phyloP scores from a whole-genome alignment of 2,113 vertebrate genomes.

The Entelurus aequoreus region DNA sequence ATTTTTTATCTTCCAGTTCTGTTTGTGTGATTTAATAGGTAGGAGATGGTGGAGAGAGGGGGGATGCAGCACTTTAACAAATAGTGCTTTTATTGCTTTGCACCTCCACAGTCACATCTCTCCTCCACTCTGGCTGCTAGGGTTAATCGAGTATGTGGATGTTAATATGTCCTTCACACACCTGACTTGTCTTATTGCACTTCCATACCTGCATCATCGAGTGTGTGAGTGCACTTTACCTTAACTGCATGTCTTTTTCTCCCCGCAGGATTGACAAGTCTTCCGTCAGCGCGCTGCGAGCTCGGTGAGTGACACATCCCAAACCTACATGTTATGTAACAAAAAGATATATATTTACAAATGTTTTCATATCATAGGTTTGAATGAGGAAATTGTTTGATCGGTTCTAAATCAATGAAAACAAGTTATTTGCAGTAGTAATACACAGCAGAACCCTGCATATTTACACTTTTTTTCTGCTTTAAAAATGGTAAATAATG shows the following conservation, averaged over 20 bases:
- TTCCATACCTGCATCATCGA: background rate
- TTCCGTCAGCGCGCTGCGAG: constrained; percentile 59
- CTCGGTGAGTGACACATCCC: constrained; percentile 57
- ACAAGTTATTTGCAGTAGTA: no score
- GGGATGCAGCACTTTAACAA: constrained; percentile 28
- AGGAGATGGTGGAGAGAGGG: background rate
- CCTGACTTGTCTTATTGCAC: constrained; percentile 2
- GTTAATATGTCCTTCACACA: constrained; percentile 18
- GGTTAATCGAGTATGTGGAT: constrained; percentile 39
- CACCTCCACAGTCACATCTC: constrained; percentile 19
- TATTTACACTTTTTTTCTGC: no score
- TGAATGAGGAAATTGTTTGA: background rate
- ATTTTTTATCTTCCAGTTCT: background rate
- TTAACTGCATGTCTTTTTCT: constrained; percentile 7
- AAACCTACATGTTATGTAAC: background rate
- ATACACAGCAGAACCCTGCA: no score
- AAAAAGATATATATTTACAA: background rate
- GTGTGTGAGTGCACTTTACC: background rate
- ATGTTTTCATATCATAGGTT: background rate
- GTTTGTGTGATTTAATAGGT: constrained; percentile 14
- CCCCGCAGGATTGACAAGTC: constrained; percentile 70
- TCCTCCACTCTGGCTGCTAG: constrained; percentile 24
- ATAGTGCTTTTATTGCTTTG: constrained; percentile 35
- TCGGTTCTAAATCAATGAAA: background rate
- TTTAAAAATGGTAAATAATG: no score